Conservation (phyloP, 2,797 vertebrate genomes). For the Enteromius radiatus region DNA sequence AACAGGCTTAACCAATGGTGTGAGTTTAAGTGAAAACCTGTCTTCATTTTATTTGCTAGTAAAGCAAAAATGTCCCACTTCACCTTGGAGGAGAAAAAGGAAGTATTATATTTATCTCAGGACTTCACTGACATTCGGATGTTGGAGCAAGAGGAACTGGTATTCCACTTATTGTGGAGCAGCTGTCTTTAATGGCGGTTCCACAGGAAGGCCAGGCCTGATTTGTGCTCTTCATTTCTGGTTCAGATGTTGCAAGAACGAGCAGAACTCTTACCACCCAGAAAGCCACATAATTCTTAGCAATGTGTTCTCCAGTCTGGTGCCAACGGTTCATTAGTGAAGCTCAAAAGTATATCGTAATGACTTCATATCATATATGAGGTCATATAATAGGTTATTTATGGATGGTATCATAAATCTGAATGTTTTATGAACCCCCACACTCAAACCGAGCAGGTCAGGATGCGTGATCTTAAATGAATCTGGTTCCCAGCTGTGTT, state of each 20-base stretch:
- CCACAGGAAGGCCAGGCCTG: constrained; percentile 22
- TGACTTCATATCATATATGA: background rate
- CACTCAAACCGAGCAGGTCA: constrained; percentile 18
- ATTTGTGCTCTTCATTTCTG: constrained; percentile 40
- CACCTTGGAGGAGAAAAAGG: background rate
- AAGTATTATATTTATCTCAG: background rate
- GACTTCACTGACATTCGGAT: background rate
- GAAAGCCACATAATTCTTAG: constrained; percentile 33
- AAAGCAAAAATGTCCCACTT: background rate
- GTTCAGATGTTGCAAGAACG: background rate
- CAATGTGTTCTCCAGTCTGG: background rate
- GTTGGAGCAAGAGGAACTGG: constrained; percentile 26
- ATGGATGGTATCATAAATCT: constrained; percentile 16
- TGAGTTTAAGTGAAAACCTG: background rate
- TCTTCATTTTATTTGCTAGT: background rate
- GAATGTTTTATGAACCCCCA: background rate
- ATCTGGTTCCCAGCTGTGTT: constrained; percentile 45
- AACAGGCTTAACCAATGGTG: background rate
- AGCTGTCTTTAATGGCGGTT: constrained; percentile 43
- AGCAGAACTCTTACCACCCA: background rate
- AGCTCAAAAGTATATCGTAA: background rate
- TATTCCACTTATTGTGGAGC: constrained; percentile 52
- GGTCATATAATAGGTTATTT: background rate
- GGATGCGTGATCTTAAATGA: constrained; percentile 6
- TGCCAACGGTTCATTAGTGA: background rate